phyloP scores from a whole-genome alignment of 2,113 vertebrate genomes.

The Rhizomys pruinosus region DNA sequence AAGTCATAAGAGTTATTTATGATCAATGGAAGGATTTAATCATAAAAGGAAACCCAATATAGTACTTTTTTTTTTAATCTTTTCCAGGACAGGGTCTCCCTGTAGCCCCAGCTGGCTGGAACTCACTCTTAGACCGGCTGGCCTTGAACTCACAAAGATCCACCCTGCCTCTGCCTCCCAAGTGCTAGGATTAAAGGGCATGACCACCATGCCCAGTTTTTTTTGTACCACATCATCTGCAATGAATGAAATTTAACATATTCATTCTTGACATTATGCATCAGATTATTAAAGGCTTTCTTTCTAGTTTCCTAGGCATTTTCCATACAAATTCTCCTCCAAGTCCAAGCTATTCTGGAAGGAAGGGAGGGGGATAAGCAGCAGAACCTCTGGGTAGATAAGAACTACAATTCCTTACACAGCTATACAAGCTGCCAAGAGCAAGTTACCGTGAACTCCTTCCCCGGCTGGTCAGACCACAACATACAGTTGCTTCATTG shows the following conservation, averaged over 20 bases:
- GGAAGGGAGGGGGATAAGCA: accelerated
- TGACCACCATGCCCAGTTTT: no score
- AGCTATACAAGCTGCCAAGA: background rate
- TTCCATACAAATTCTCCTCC: background rate
- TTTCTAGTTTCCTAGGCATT: no score
- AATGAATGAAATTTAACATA: background rate
- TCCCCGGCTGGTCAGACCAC: background rate
- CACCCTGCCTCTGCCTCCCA: no score
- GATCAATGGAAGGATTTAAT: constrained; percentile 23
- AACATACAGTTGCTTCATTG: background rate
- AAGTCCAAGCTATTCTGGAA: background rate
- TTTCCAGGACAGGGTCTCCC: no score
- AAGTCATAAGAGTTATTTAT: constrained; percentile 53
- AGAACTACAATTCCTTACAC: background rate
- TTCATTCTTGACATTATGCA: background rate
- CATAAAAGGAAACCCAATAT: background rate
- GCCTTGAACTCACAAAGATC: no score
- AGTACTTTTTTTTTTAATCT: no score
- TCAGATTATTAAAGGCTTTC: constrained; percentile 19
- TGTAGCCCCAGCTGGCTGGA: no score
- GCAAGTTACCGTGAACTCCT: background rate
- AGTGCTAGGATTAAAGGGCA: no score
- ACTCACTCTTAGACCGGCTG: no score
- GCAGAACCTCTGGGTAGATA: background rate
- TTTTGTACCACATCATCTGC: background rate